phyloP scores from a whole-genome alignment of 2,797 vertebrate species.

The Lepilemur ruficaudatus region DNA sequence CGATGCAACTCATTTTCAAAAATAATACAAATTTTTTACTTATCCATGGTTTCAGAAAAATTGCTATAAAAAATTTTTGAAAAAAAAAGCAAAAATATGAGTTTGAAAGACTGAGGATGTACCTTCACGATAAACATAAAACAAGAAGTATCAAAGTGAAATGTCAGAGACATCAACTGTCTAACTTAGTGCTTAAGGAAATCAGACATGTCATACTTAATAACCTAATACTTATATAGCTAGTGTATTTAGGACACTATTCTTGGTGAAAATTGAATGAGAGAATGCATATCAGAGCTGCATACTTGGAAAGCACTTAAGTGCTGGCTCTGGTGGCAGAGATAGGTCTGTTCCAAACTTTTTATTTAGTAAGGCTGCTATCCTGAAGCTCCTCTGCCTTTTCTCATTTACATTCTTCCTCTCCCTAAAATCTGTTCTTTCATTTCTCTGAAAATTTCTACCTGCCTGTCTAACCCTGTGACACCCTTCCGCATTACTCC shows the following conservation, averaged over 20 bases:
- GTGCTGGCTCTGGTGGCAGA: neutral
- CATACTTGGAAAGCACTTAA: neutral
- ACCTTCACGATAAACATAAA: no score
- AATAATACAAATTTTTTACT: no score
- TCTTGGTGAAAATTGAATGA: neutral
- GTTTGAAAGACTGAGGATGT: no score
- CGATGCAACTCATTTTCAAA: no score
- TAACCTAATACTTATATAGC: neutral
- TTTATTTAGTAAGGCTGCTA: neutral
- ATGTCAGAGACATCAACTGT: no score
- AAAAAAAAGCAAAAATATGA: no score
- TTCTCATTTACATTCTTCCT: neutral
- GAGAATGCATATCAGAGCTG: neutral
- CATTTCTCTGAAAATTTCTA: neutral
- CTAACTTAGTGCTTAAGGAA: no score
- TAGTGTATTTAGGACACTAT: neutral
- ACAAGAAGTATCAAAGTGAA: no score
- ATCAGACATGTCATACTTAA: no score
- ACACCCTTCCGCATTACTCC: neutral
- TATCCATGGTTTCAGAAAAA: no score
- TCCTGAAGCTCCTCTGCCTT: neutral
- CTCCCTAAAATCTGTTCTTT: neutral
- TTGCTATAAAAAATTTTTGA: no score
- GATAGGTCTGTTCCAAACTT: neutral
- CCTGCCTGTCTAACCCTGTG: neutral